Evolutionary conservation across 1,140 invertebrate genomes (phyloP), one percentile per base, ranked within the genome.

Genomic region (Propsilocerus akamusi): DNA sequence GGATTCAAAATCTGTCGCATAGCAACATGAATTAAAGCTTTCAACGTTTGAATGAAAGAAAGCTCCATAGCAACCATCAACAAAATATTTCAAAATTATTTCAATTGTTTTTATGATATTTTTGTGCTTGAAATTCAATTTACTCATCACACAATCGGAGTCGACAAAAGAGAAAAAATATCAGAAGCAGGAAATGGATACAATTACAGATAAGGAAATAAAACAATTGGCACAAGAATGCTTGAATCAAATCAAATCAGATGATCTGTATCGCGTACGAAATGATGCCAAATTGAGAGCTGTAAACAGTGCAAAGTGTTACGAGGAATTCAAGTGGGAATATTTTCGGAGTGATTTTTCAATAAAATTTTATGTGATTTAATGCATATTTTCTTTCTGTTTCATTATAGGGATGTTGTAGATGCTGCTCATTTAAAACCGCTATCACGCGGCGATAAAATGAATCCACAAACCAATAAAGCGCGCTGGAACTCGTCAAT

Each of bases 271-370:
- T 51, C 65, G 68, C 59, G 55, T 77, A 48, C 67, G 70, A 54
- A 78, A 78, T 52, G 72, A 74, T 55, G 74, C 76, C 23, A 78
- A 78, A 59, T 55, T 78, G 11, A 59, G 72, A 50, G 76, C 76
- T 0, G 62, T 74, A 1, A 66, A 70, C 47, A 71, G 68, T 53
- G 65, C 68, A 25, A 68, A 74, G 49, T 69, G 59, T 23, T 78
- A 78, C 51, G 74, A 78, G 41, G 68, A 77, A 54, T 78, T 78
- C 52, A 69, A 69, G 69, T 71, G 53, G 61, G 50, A 20, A 12
- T 25, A 10, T 20, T 46, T 20, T 20, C 10, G 5, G 4, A 32
- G 5, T 37, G 7, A 37, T 23, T 23, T 37, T 25, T 32, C 10
- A 37, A 37, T 23, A 24, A 25, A 32, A 5, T 22, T 12, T 23